Percentiles rank a stretch among this genome's conserved stretches.
Conservation (phyloP, 2,797 vertebrate genomes). For the Coregonus suidteri region DNA sequence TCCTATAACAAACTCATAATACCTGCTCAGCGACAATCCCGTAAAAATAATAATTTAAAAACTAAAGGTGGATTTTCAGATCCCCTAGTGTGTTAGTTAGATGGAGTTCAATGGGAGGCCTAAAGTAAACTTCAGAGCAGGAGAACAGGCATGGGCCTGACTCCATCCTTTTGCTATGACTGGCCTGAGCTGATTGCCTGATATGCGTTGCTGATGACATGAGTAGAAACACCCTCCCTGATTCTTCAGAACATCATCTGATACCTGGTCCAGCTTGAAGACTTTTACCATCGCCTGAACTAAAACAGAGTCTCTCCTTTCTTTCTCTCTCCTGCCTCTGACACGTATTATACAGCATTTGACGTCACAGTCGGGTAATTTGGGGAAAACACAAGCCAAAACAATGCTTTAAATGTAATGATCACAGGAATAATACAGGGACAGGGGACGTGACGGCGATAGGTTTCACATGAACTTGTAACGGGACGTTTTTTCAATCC, state of each 20-base stretch:
- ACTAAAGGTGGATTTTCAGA: background rate
- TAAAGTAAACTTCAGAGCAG: background rate
- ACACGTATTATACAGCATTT: constrained; percentile 53
- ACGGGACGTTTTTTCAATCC: constrained; percentile 39
- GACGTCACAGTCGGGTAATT: constrained; percentile 52
- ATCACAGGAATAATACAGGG: constrained; percentile 8
- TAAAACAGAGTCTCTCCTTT: background rate
- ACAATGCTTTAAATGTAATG: constrained; percentile 54
- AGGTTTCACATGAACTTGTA: constrained; percentile 38
- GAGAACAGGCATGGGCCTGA: background rate
- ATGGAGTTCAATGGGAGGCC: background rate
- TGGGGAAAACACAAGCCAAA: constrained; percentile 53
- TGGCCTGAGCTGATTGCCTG: constrained; percentile 11
- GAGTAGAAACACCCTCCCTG: constrained; percentile 20
- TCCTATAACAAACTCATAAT: constrained; percentile 11
- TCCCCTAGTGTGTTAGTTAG: background rate
- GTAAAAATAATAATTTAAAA: background rate
- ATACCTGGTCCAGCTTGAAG: constrained; percentile 57
- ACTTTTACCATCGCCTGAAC: constrained; percentile 35
- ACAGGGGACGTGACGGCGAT: constrained; percentile 38
- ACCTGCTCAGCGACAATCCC: background rate
- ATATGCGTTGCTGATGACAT: constrained; percentile 19
- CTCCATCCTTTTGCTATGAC: constrained; percentile 18
- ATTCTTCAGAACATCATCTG: constrained; percentile 60
- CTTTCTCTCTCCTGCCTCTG: constrained; percentile 40